A percentile compares a stretch with the other conserved stretches of the same genome.
These are phyloP conservation scores for Pyrocoelia pectoralis DNA, from an alignment of 2,888 invertebrate genomes.

Conservation along the genomic window DNA sequence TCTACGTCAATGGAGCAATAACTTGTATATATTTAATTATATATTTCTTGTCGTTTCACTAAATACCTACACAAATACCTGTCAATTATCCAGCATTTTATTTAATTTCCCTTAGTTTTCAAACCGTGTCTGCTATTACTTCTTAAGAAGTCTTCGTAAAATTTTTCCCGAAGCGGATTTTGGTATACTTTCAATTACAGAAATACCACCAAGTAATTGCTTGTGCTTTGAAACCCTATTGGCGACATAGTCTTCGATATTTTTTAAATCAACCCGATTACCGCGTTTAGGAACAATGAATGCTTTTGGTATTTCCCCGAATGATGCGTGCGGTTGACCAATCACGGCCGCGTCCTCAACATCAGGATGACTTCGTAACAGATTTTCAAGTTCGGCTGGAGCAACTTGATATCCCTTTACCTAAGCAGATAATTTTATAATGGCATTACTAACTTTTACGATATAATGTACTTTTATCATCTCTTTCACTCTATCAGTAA, in stretches of 20 bases:
- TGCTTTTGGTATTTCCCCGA: constrained; percentile 63
- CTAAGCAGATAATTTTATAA: constrained; percentile 51
- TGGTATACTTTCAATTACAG: constrained; percentile 73
- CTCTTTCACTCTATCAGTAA: constrained; percentile 82
- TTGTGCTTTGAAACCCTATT: constrained; percentile 78
- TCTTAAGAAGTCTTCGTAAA: constrained; percentile 59
- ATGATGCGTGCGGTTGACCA: constrained; percentile 69
- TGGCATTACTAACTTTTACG: no score
- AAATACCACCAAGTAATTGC: constrained; percentile 70
- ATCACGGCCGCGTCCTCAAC: constrained; percentile 83
- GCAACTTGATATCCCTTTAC: constrained; percentile 76
- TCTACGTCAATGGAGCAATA: no score
- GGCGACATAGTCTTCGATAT: constrained; percentile 68
- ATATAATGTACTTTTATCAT: constrained; percentile 72
- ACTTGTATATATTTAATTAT: no score
- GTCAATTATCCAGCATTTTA: no score
- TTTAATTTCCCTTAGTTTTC: no score
- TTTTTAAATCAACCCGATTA: constrained; percentile 60
- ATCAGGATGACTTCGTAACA: constrained; percentile 73
- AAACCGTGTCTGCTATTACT: no score
- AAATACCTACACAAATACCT: no score
- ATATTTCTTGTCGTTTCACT: no score
- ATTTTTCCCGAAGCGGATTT: constrained; percentile 83
- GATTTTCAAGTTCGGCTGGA: constrained; percentile 83
- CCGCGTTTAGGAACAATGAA: constrained; percentile 66